A percentile compares a stretch with the other conserved stretches of the same genome.
Evolutionary conservation across 2,888 invertebrate species (phyloP).

Genomic region (Orthonychiurus folsomi): DNA sequence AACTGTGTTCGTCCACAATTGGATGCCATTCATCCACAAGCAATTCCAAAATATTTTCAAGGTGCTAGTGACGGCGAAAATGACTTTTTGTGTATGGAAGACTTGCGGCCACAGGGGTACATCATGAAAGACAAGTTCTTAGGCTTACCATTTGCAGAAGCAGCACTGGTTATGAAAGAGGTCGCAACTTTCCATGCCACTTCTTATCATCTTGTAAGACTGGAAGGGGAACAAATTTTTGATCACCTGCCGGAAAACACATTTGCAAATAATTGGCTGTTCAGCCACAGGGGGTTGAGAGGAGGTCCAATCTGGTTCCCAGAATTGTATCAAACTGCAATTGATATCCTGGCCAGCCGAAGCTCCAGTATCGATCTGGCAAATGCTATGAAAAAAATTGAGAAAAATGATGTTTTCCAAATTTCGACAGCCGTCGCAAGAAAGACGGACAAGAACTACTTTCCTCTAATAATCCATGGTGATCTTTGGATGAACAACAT

Average conservation of each 20-base stretch:
- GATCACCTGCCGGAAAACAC: not conserved
- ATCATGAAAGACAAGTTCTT: conserved; percentile 30
- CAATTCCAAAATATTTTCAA: not conserved
- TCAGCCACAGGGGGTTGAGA: not conserved
- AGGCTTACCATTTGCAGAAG: conserved; percentile 19
- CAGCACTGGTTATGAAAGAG: conserved; percentile 15
- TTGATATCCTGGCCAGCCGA: conserved; percentile 7
- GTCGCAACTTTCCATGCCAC: conserved; percentile 30
- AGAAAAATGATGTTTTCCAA: not conserved
- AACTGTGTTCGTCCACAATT: not conserved
- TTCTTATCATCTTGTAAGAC: conserved; percentile 16
- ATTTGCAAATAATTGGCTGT: not conserved
- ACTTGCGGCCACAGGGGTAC: conserved; percentile 27
- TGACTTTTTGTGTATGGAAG: conserved; percentile 19
- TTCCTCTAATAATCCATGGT: conserved; percentile 29
- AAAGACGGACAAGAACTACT: conserved; percentile 17
- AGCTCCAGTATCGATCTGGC: conserved; percentile 11
- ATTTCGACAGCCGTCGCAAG: not conserved
- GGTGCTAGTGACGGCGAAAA: not conserved
- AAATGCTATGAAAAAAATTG: conserved; percentile 6
- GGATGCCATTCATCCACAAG: not conserved
- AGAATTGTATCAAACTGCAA: not conserved
- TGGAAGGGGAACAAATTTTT: conserved; percentile 21
- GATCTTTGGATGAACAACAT: conserved; percentile 37
- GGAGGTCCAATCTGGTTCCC: not conserved